Evolutionary conservation across 1,140 invertebrate genomes (phyloP).

Genomic region (Drosophila simulans): DNA sequence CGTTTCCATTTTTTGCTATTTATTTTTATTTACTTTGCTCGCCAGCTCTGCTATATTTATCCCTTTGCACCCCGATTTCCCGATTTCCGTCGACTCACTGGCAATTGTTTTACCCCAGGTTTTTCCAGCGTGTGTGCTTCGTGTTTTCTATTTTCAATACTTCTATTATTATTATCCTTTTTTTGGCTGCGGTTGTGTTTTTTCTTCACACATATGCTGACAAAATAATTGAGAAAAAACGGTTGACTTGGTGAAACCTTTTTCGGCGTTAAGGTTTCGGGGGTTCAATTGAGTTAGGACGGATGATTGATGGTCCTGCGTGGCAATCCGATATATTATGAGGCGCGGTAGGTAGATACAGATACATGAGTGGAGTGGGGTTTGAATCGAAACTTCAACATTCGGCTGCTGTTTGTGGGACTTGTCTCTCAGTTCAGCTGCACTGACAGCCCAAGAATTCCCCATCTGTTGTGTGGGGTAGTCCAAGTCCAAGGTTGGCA

Average conservation of each 20-base stretch:
- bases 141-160: constrained; percentile 41
- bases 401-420: constrained; percentile 15
- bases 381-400: constrained; percentile 27
- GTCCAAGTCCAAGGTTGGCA: constrained; percentile 43
- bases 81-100: constrained; percentile 68
- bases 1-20: constrained; percentile 72
- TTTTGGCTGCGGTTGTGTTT: constrained; percentile 61
- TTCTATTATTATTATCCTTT: constrained; percentile 78
- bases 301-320: constrained; percentile 32
- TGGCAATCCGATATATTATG: constrained; percentile 10
- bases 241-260: constrained; percentile 42
- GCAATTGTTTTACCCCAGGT: constrained; percentile 67
- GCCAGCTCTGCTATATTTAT: constrained; percentile 37
- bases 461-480: constrained; percentile 51
- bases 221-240: constrained; percentile 75
- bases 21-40: constrained; percentile 73
- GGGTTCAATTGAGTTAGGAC: constrained; percentile 36
- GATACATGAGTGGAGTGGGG: background rate
- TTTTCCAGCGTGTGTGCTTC: constrained; percentile 4
- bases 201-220: constrained; percentile 78
- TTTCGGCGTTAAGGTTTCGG: constrained; percentile 13
- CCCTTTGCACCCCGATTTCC: constrained; percentile 55
- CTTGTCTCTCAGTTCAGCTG: constrained; percentile 18
- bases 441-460: constrained; percentile 36
- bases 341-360: constrained; percentile 11